Conservation (phyloP, 1,140 invertebrate species). For the Drosophila pectinifera region DNA sequence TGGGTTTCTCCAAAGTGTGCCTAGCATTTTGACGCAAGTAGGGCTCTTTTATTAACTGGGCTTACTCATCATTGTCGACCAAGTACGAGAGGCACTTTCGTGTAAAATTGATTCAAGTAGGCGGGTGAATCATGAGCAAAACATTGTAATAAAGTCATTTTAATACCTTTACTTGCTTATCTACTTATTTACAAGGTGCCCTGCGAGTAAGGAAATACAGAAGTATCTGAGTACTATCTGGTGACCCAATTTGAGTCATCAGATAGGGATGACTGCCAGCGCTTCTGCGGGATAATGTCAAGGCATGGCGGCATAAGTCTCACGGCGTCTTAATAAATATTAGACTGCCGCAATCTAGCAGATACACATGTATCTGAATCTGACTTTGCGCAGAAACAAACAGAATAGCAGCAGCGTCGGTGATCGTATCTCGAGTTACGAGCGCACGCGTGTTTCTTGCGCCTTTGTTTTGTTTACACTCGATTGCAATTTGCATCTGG, state of each 20-base stretch:
- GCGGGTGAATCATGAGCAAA: conserved; percentile 24
- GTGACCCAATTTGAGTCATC: conserved; percentile 50
- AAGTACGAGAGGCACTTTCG: conserved; percentile 1
- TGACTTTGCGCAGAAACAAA: conserved; percentile 9
- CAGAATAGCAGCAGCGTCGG: too few species aligned
- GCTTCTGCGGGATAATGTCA: conserved; percentile 41
- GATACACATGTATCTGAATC: conserved; percentile 38
- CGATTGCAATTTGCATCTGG: conserved; percentile 73
- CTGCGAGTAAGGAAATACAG: conserved; percentile 11
- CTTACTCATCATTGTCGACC: conserved; percentile 10
- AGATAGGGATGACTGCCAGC: conserved; percentile 27
- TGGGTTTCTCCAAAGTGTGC: not conserved
- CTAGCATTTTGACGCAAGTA: not conserved
- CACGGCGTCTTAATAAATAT: conserved; percentile 51
- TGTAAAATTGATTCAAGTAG: conserved; percentile 26
- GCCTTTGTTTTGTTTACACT: conserved; percentile 71
- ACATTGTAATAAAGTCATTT: conserved; percentile 27
- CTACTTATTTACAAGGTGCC: conserved; percentile 22
- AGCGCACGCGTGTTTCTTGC: conserved; percentile 68
- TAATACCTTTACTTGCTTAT: conserved; percentile 25
- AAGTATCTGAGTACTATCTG: conserved; percentile 38
- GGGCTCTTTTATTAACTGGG: not conserved
- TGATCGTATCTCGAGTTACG: conserved; percentile 68
- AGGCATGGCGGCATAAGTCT: conserved; percentile 45
- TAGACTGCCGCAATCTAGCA: conserved; percentile 42